Conservation (phyloP, 2,888 invertebrate genomes). For the Piscicola geometra region DNA sequence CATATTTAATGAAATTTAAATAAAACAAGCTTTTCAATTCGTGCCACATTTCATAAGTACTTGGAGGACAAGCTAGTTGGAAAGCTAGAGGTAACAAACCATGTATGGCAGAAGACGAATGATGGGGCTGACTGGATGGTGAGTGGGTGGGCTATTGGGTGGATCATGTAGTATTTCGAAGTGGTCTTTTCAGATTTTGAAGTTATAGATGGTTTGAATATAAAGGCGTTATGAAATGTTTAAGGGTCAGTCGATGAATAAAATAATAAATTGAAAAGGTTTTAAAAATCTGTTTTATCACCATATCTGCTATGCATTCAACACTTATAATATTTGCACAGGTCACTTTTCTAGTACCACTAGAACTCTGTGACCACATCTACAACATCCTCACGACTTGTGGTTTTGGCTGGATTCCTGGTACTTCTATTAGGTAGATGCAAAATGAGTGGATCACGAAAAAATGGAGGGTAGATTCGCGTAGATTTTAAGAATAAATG, state of each 20-base stretch:
- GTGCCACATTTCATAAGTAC: constrained; percentile 19
- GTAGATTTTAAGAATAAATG: too few species aligned
- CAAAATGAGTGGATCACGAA: too few species aligned
- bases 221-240: too few species aligned
- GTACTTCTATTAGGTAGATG: constrained; percentile 40
- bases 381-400: constrained; percentile 35
- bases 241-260: too few species aligned
- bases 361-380: constrained; percentile 37
- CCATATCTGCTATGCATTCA: not conserved
- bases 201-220: too few species aligned
- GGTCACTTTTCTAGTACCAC: constrained; percentile 39
- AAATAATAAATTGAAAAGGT: too few species aligned
- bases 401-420: constrained; percentile 41
- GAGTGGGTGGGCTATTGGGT: not conserved
- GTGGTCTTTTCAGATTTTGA: too few species aligned
- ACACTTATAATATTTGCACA: constrained; percentile 25
- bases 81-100: constrained; percentile 14
- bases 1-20: too few species aligned
- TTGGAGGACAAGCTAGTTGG: constrained; percentile 20
- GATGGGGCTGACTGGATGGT: constrained; percentile 29
- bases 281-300: not conserved
- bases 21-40: too few species aligned
- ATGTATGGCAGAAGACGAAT: constrained; percentile 32
- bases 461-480: too few species aligned
- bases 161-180: too few species aligned